A percentile compares a stretch with the other conserved stretches of the same genome.
phyloP scores from a whole-genome alignment of 2,888 invertebrate genomes.

The Epistrophella euchroma region DNA sequence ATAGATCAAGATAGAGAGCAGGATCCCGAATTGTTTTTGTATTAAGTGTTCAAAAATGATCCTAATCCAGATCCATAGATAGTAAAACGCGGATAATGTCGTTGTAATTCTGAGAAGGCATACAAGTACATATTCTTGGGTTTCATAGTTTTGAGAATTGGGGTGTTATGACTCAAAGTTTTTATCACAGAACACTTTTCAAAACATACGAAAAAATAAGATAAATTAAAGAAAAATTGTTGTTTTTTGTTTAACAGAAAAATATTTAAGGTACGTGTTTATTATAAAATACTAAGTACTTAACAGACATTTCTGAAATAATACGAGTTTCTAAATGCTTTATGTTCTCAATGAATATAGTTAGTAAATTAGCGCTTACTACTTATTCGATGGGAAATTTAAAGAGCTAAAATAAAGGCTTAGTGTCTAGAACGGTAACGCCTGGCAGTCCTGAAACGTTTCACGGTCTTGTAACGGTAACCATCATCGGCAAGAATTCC shows the following conservation, averaged over 20 bases:
- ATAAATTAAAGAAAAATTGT: not conserved
- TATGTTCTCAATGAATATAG: not conserved
- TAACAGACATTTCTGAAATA: not conserved
- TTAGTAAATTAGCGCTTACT: not conserved
- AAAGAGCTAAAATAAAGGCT: not conserved
- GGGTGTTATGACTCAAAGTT: no score
- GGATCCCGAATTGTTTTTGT: no score
- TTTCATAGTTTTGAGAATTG: no score
- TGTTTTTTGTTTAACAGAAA: not conserved
- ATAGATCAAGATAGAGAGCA: no score
- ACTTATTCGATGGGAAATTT: not conserved
- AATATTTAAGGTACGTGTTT: constrained; percentile 16
- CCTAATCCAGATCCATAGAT: no score
- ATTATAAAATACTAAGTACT: not conserved
- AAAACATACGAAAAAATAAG: no score
- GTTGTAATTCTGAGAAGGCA: no score
- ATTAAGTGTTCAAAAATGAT: no score
- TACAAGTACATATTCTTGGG: no score
- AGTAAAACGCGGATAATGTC: no score
- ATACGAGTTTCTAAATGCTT: constrained; percentile 26
- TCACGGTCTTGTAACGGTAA: constrained; percentile 79
- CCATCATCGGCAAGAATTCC: constrained; percentile 79
- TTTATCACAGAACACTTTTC: no score
- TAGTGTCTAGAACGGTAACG: constrained; percentile 75
- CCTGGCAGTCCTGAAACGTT: constrained; percentile 67